Evolutionary conservation across 2,888 invertebrate genomes (phyloP), one percentile per base, ranked within the genome.

Genomic region (Tholera decimalis): DNA sequence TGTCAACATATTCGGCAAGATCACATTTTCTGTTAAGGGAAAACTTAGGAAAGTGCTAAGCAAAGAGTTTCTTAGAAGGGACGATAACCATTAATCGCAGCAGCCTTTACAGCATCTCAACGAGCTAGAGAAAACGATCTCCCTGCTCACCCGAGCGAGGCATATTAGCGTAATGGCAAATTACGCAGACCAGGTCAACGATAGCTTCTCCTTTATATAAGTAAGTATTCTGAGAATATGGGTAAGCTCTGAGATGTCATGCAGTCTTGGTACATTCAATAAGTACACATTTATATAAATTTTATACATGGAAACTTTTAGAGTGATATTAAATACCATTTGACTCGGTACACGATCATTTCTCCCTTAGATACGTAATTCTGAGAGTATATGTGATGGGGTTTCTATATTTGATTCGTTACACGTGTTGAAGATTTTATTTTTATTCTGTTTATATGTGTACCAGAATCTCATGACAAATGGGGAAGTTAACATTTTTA

Each of bases 141-240:
- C 46, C 47, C 37, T 49, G 74, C 56, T 54, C 49, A 75, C 53
- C 75, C 75, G 35, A 59, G 75, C 55, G 41, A 33, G 13, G 35
- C 35, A 20, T 68, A 68, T 60, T 75, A 74, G 59, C 76, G 44
- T 74, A 74, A 74, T 74, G 56, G 75, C 55, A 51, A 78, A 73
- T 59, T 78, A 65, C 39, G 11, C 30, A 41, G 59, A 57, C 53
- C 69, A 57, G 55, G 56, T 39, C 69, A 54, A 72, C 28, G 66
- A 59, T 57, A 59, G 53, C 22, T 49, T 24, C 22, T 39, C 9
- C 3, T 11, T 22, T 26, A 15, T n/a, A 20, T 18, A 55, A n/a
- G 6, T 53, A 30, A 18, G 28, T 56, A 41, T 51, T 71, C 30
- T 33, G 8, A 57, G 6, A 57, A 56, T 20, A 37, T 13, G 24